Conservation (phyloP, 2,888 invertebrate species). For the Psylliodes chrysocephalus region DNA sequence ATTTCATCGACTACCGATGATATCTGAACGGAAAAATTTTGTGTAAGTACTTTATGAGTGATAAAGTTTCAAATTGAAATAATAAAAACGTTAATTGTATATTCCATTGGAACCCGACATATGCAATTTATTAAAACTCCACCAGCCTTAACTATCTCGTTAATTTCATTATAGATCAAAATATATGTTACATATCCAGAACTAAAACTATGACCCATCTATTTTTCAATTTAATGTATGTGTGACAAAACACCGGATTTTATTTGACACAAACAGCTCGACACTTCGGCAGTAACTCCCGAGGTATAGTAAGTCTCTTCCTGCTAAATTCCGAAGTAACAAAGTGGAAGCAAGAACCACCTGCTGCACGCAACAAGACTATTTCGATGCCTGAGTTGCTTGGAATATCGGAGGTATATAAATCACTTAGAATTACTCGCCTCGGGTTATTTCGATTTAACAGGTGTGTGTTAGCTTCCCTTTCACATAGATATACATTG, state of each 20-base stretch:
- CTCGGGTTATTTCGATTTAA: slow-evolving; percentile 18
- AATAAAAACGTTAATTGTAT: too few species aligned
- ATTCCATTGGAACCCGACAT: too few species aligned
- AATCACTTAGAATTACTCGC: slow-evolving; percentile 20
- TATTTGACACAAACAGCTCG: slow-evolving; percentile 7
- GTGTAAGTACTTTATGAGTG: too few species aligned
- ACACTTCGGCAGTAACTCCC: not conserved
- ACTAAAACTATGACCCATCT: too few species aligned
- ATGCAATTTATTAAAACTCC: too few species aligned
- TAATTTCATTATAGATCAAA: too few species aligned
- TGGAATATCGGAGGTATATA: slow-evolving; percentile 21
- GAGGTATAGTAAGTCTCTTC: not conserved
- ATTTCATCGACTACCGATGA: too few species aligned
- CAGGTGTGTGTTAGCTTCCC: not conserved
- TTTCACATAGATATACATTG: not conserved
- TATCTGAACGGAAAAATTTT: too few species aligned
- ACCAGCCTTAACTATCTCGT: too few species aligned
- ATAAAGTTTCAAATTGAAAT: too few species aligned
- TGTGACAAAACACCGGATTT: not conserved
- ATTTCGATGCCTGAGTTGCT: slow-evolving; percentile 13
- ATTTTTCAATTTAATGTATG: not conserved
- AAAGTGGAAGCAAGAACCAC: slow-evolving; percentile 10
- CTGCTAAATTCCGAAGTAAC: not conserved
- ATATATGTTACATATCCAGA: too few species aligned
- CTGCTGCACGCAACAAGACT: slow-evolving; percentile 12